A percentile compares a stretch with the other conserved stretches of the same genome.
Conservation (phyloP, 2,888 invertebrate species). For the Macrosoma leucophasiata region DNA sequence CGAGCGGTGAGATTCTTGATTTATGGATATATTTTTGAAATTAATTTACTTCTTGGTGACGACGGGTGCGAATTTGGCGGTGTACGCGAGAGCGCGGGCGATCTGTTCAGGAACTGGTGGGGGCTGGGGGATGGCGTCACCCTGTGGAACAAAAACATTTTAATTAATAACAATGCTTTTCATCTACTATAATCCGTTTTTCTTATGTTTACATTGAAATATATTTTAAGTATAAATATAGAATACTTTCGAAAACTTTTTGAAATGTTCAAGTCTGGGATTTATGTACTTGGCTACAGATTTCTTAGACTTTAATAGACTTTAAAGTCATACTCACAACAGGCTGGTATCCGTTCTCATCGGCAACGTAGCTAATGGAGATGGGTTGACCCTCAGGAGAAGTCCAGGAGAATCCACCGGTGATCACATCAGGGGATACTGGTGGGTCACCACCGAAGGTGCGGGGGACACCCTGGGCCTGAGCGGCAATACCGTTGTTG, state of each 20-base stretch:
- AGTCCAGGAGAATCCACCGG: slow-evolving; percentile 72
- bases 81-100: slow-evolving; percentile 54
- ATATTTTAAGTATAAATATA: no score
- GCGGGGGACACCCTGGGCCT: slow-evolving; percentile 74
- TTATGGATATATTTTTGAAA: slow-evolving; percentile 3
- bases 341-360: slow-evolving; percentile 82
- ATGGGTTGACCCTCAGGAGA: slow-evolving; percentile 79
- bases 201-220: no score
- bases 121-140: slow-evolving; percentile 64
- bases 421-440: slow-evolving; percentile 47
- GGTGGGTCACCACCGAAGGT: slow-evolving; percentile 65
- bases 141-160: slow-evolving; percentile 35
- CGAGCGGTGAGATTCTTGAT: slow-evolving; percentile 17
- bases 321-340: no score
- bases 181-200: no score
- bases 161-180: slow-evolving; percentile 1
- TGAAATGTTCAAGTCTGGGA: no score
- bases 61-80: slow-evolving; percentile 28
- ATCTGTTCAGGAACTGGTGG: slow-evolving; percentile 71
- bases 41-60: slow-evolving; percentile 19
- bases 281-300: no score
- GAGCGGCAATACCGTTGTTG: slow-evolving; percentile 78
- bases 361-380: slow-evolving; percentile 77
- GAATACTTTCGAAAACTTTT: no score
- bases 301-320: no score